Base-by-base conservation (phyloP, 2,888 invertebrate species). In the Caenorhabditis sulstoni region DNA sequence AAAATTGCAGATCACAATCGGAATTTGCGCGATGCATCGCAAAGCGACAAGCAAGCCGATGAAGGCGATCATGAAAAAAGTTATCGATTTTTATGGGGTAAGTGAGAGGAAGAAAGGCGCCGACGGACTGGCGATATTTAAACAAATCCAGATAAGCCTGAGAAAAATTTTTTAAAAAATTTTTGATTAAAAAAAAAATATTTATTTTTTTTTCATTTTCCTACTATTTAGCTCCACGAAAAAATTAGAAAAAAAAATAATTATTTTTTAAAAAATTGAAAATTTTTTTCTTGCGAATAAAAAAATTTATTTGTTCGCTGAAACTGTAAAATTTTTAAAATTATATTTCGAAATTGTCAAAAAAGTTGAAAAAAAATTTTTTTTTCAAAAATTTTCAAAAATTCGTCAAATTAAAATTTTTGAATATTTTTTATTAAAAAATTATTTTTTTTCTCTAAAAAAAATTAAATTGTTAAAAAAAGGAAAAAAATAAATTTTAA, bases 1-100 rank as follows among this genome's bases (percentile, higher is more conserved):
- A 41, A 41, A 29, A 22, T n/a, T 53, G 14, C 52, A 96, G 90
- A 96, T 99, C 88, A 93, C 96, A 91, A 96, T 99, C 88, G 99
- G 99, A 81, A 95, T 99, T 77, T 99, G 99, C 93, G 98, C 99
- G 86, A 99, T 99, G 99, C 82, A 87, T 37, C 98, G 99, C 92
- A 99, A 99, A 92, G 96, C 97, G 44, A 95, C 96, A 91, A 97
- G 97, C 83, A 98, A 97, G 92, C 99, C 99, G 14, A 99, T 99
- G 99, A 95, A 95, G 90, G 98, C 98, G 92, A 99, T 99, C 88
- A 93, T 99, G 73, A 95, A 95, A 1, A 93, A 98, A 44, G 93
- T 99, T 74, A 95, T 96, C 88, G 97, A 97, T 91, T 98, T 97
- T 91, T 90, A 90, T 73, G 85, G 83, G 75, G 88, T 87, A 3